Conservation (phyloP, 2,797 vertebrate genomes). For the Potorous gilbertii region DNA sequence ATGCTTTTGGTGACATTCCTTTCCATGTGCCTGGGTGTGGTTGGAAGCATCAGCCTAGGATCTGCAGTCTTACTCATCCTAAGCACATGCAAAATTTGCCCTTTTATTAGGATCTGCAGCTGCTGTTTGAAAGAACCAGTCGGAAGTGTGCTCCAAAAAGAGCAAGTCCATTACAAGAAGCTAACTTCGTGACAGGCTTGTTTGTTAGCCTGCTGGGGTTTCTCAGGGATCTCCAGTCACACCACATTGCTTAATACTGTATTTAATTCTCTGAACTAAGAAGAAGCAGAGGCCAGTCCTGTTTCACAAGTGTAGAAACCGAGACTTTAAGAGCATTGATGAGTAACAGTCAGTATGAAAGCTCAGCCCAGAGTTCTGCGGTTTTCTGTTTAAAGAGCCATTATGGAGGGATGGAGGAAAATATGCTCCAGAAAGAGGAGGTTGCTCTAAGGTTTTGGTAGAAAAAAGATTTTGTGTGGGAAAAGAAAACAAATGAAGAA, state of each 20-base stretch:
- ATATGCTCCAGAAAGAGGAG: not conserved
- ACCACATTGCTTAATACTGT: conserved; percentile 20
- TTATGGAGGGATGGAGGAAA: not conserved
- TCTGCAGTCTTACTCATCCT: conserved; percentile 17
- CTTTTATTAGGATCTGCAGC: conserved; percentile 76
- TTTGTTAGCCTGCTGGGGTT: conserved; percentile 59
- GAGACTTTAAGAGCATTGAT: not conserved
- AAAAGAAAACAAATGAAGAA: not conserved
- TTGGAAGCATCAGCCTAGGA: conserved; percentile 43
- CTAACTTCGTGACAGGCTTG: conserved; percentile 50
- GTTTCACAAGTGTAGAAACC: not conserved
- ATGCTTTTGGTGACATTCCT: conserved; percentile 39
- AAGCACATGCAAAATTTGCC: conserved; percentile 67
- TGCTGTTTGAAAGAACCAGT: conserved; percentile 68
- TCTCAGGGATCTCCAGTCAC: conserved; percentile 31
- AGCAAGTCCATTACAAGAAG: conserved; percentile 49
- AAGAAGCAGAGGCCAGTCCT: not conserved
- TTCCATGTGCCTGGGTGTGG: conserved; percentile 22
- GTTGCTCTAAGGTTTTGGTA: not conserved
- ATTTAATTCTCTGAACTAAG: conserved; percentile 5
- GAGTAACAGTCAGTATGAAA: not conserved
- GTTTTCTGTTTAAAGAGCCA: not conserved
- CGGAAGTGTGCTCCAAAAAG: conserved; percentile 67
- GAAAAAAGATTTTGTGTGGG: not conserved
- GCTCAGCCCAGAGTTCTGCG: not conserved